A percentile compares a stretch with the other conserved stretches of the same genome.
Evolutionary conservation across 2,113 vertebrate genomes (phyloP).

Genomic region (Chlorodrepanis virens): DNA sequence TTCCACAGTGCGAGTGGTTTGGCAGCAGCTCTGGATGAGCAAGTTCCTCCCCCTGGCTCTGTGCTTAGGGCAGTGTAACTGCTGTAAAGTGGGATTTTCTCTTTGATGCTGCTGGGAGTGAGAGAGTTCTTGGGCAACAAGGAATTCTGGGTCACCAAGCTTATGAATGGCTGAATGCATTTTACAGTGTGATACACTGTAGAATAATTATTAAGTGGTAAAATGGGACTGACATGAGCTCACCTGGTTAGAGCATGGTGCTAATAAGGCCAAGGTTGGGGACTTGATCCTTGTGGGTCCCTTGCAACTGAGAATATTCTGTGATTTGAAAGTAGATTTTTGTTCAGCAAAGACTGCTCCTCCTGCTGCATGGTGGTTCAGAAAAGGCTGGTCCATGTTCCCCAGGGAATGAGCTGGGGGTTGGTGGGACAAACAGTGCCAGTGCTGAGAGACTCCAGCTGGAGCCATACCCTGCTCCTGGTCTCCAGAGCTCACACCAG

Average conservation of each 20-base stretch:
- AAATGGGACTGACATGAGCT: not conserved
- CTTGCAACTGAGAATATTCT: not conserved
- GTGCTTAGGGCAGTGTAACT: not conserved
- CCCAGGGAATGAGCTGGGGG: not conserved
- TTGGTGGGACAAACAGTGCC: not conserved
- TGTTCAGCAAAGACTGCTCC: not conserved
- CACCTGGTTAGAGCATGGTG: not conserved
- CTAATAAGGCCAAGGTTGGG: not conserved
- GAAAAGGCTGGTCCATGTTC: not conserved
- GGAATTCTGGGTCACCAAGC: not conserved
- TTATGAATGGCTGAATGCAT: not conserved
- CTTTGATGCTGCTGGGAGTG: not conserved
- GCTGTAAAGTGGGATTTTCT: not conserved
- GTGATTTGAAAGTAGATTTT: not conserved
- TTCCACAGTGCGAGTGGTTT: not conserved
- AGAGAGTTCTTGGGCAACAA: not conserved
- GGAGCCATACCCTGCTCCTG: not conserved
- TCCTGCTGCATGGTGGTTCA: rapidly evolving
- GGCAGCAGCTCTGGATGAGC: not conserved
- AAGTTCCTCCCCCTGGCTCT: not conserved
- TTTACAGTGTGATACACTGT: not conserved
- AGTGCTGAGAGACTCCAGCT: not conserved
- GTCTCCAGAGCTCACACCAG: not conserved
- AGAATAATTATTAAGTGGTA: not conserved
- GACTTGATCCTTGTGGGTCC: not conserved